These are phyloP conservation scores for Rafetus swinhoei DNA, from an alignment of 2,113 vertebrate species.

Conservation along the genomic window DNA sequence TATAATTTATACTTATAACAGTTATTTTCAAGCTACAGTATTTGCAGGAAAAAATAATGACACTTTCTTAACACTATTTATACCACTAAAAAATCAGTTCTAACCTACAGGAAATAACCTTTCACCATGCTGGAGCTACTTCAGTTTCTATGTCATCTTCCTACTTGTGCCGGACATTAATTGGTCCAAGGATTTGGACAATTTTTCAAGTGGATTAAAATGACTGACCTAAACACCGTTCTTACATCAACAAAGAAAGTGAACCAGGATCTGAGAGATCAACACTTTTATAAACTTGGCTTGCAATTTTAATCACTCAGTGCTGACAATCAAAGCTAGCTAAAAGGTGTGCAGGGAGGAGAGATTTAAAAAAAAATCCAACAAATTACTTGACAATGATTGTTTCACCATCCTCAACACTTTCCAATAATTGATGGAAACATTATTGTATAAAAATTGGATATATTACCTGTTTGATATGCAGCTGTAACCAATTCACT, in stretches of 20 bases:
- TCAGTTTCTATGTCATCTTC: neutral
- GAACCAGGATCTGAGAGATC: neutral
- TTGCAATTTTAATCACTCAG: neutral
- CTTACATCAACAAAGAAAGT: neutral
- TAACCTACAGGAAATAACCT: neutral
- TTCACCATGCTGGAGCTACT: neutral
- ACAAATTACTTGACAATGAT: neutral
- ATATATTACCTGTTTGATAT: neutral
- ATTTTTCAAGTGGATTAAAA: neutral
- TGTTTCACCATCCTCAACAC: neutral
- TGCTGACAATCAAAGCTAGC: neutral
- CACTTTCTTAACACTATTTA: neutral
- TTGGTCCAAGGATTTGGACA: neutral
- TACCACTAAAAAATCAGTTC: neutral
- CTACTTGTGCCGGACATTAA: neutral
- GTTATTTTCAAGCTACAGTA: neutral
- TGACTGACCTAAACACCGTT: neutral
- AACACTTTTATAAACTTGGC: neutral
- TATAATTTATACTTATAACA: slow-evolving; percentile 2
- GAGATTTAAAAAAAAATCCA: neutral
- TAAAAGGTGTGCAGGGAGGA: neutral
- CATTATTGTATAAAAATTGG: neutral
- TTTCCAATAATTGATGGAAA: neutral
- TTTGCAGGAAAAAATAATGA: neutral
- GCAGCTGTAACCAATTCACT: neutral